Percentiles rank a stretch among this genome's conserved stretches.
Evolutionary conservation across 2,113 vertebrate species (phyloP).

Genomic region (Caloenas nicobarica): DNA sequence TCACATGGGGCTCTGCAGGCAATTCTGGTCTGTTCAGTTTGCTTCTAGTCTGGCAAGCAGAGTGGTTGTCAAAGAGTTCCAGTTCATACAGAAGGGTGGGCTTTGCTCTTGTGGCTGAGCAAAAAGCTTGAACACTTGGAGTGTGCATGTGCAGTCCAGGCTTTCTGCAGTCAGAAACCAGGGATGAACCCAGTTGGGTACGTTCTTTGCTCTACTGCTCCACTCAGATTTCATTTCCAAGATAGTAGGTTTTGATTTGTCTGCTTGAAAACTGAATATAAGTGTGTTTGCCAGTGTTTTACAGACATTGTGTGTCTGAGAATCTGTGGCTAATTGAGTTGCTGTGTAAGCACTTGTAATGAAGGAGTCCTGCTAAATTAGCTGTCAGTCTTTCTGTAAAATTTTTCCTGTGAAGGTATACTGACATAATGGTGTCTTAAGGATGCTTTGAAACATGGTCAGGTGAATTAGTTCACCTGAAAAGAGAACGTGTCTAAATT

Average conservation of each 20-base stretch:
- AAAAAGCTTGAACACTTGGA: neutral
- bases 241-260: neutral
- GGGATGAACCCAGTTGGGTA: neutral
- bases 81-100: neutral
- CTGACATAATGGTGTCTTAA: neutral
- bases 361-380: neutral
- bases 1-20: neutral
- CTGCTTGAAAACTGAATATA: neutral
- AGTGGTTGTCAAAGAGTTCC: neutral
- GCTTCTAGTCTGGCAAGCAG: neutral
- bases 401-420: neutral
- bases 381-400: neutral
- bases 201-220: neutral
- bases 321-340: neutral
- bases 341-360: neutral
- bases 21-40: neutral
- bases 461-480: neutral
- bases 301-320: neutral
- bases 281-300: neutral
- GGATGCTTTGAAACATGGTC: neutral
- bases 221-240: neutral
- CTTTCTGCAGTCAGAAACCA: neutral
- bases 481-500: neutral
- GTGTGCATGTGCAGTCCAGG: neutral
- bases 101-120: neutral